A percentile compares a stretch with the other conserved stretches of the same genome.
These are phyloP conservation scores for Ceratosolen fusciceps DNA, from an alignment of 1,140 invertebrate species.

Conservation along the genomic window DNA sequence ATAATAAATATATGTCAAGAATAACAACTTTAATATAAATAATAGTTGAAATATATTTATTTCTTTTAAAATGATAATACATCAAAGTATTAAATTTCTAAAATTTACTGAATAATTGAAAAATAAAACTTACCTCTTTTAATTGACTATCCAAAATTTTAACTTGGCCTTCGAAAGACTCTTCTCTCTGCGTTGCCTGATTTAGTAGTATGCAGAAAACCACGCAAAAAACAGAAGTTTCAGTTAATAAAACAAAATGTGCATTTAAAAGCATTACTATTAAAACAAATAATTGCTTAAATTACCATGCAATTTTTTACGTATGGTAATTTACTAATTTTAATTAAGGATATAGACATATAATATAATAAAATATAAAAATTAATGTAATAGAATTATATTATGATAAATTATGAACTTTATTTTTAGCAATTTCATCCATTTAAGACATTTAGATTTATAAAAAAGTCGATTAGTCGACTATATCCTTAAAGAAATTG, in stretches of 20 bases:
- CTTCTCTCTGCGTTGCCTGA: conserved; percentile 96
- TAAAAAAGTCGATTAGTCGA: not conserved
- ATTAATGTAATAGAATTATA: not conserved
- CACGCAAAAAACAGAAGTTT: conserved; percentile 54
- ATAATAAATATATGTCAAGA: too few relatives aligned
- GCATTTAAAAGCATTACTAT: conserved; percentile 59
- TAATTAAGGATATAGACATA: conserved; percentile 28
- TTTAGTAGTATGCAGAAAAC: conserved; percentile 61
- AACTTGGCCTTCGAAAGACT: conserved; percentile 94
- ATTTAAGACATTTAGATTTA: not conserved
- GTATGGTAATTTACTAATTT: not conserved
- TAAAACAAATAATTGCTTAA: conserved; percentile 31
- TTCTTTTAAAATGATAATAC: too few relatives aligned
- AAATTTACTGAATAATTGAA: not conserved
- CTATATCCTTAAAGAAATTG: conserved; percentile 18
- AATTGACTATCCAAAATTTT: conserved; percentile 92
- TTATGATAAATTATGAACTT: not conserved
- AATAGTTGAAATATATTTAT: too few relatives aligned
- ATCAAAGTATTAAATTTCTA: too few relatives aligned
- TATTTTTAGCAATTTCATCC: not conserved
- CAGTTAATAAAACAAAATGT: conserved; percentile 53
- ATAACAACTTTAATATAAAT: too few relatives aligned
- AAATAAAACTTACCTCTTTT: conserved; percentile 82
- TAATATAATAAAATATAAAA: too few relatives aligned
- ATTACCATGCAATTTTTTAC: conserved; percentile 9